These are phyloP conservation scores for Squalus acanthias DNA, from an alignment of 2,797 vertebrate genomes.

Conservation along the genomic window DNA sequence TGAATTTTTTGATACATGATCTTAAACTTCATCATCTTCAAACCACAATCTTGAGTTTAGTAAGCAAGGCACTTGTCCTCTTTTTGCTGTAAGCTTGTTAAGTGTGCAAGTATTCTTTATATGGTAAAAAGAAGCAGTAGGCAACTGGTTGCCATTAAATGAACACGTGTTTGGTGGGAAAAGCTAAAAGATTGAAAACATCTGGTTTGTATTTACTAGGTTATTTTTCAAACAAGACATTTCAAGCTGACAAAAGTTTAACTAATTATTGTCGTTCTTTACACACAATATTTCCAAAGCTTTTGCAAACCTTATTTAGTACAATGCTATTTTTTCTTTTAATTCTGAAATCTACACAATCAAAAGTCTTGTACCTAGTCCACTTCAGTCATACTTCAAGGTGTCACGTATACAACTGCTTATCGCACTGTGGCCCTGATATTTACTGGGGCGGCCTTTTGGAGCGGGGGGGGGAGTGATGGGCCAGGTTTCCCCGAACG, in stretches of 20 bases:
- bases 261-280: background rate
- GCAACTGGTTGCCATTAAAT: slow-evolving; percentile 11
- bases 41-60: background rate
- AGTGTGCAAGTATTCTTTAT: slow-evolving; percentile 8
- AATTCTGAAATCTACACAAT: background rate
- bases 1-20: background rate
- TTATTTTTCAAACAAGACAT: slow-evolving; percentile 9
- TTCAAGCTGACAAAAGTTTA: slow-evolving; percentile 12
- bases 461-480: background rate
- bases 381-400: background rate
- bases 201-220: slow-evolving; percentile 7
- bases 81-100: background rate
- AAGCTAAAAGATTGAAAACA: slow-evolving; percentile 5
- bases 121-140: background rate
- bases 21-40: background rate
- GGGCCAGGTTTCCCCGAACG: background rate
- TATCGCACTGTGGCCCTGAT: no score
- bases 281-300: background rate
- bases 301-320: background rate
- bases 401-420: background rate
- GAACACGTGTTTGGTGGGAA: background rate
- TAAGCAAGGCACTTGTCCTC: background rate
- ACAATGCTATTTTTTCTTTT: background rate
- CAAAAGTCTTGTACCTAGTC: background rate
- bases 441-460: no score